A percentile compares a stretch with the other conserved stretches of the same genome.
Conservation (phyloP, 1,140 invertebrate species). For the Aphis craccivora region DNA sequence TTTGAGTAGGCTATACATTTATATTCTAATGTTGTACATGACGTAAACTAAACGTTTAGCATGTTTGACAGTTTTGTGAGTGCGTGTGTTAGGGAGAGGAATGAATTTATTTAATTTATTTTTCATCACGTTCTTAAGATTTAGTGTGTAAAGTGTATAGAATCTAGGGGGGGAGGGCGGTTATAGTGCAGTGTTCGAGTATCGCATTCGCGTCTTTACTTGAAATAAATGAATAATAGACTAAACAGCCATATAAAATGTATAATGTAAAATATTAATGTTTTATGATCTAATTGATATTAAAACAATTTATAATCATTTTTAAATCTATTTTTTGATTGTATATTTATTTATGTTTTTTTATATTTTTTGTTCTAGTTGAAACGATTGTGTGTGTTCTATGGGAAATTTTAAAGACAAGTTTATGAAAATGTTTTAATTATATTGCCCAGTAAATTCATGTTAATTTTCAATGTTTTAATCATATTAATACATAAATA, state of each 20-base stretch:
- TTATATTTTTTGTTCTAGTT: slow-evolving; percentile 12
- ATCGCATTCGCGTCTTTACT: background rate
- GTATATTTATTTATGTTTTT: background rate
- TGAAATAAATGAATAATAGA: background rate
- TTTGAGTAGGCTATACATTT: background rate
- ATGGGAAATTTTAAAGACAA: background rate
- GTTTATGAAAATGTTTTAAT: background rate
- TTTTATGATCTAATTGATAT: background rate
- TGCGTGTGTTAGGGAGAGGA: background rate
- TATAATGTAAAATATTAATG: background rate
- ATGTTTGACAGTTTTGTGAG: background rate
- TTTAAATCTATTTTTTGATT: background rate
- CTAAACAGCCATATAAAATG: background rate
- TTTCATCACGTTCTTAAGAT: background rate
- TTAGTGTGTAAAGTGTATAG: background rate
- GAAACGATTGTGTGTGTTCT: background rate
- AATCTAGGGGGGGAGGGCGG: background rate
- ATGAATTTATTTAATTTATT: background rate
- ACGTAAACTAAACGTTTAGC: background rate
- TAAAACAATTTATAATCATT: background rate
- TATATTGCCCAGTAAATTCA: background rate
- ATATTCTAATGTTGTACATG: background rate
- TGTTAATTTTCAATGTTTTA: slow-evolving; percentile 11
- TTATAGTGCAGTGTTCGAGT: background rate
- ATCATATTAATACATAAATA: background rate